These are phyloP conservation scores for Notamacropus eugenii DNA, from an alignment of 2,797 vertebrate species.

Conservation along the genomic window DNA sequence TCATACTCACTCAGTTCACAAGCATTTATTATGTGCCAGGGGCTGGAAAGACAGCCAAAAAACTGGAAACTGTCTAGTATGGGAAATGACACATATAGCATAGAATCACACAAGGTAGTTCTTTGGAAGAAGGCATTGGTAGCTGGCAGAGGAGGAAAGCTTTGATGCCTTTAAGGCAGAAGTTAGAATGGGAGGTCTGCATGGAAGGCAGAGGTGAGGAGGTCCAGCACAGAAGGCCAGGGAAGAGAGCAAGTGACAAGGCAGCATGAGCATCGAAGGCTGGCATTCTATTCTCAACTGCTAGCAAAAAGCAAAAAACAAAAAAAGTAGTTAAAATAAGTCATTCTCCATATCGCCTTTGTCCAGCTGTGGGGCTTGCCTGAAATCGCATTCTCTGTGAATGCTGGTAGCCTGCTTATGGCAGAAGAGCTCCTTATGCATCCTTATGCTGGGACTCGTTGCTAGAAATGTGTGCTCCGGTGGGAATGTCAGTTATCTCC, in stretches of 20 bases:
- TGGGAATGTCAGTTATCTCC: not conserved
- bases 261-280: not conserved
- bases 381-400: not conserved
- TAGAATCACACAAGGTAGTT: too few relatives aligned
- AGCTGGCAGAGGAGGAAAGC: too few relatives aligned
- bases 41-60: too few relatives aligned
- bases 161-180: not conserved
- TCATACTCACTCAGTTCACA: too few relatives aligned
- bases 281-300: not conserved
- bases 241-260: too few relatives aligned
- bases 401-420: not conserved
- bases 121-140: too few relatives aligned
- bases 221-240: too few relatives aligned
- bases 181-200: not conserved
- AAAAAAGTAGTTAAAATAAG: not conserved
- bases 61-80: too few relatives aligned
- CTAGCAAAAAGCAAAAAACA: not conserved
- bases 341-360: not conserved
- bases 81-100: too few relatives aligned
- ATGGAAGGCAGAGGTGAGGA: not conserved
- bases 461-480: not conserved
- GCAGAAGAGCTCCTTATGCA: not conserved
- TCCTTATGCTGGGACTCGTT: not conserved
- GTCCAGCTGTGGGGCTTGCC: not conserved
- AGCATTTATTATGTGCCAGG: too few relatives aligned